Evolutionary conservation across 2,113 vertebrate genomes (phyloP), one percentile per base, ranked within the genome.

Genomic region (Rallus limicola): DNA sequence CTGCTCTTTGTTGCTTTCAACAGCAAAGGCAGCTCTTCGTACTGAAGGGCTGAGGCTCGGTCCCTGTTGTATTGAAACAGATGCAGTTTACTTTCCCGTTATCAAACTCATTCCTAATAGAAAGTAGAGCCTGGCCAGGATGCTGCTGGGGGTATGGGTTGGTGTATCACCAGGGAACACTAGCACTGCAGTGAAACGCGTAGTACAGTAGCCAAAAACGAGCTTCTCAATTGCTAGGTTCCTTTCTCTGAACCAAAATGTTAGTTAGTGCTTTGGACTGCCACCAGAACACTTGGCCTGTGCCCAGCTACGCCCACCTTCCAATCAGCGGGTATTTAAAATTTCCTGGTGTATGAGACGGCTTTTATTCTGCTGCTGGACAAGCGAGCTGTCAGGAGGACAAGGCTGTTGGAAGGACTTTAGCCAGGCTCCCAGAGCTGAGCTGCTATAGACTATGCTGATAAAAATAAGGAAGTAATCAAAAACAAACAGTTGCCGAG

Each of bases 1-100:
- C 83, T 70, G 55, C 74, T 92, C 76, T 95, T 92, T 90, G 67
- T 72, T 92, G 59, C 55, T 69, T 92, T 94, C 92, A 93, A 38
- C 48, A 82, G 85, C 53, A 72, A 82, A 87, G 46, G 79, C 82
- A 87, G 74, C 67, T 90, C 38, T 90, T 86, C 71, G 59, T 82
- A 68, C 29, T 40, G 72, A 70, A 86, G 36, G 63, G 38, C 53
- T 79, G 38, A 78, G 38, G 25, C 58, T 93, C 76, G 36, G 13
- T 64, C 64, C 46, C 50, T 52, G 16, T 60, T 78, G 42, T 48
- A 38, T 4, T 70, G 79, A 77, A 94, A 90, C 78, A 77, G 40
- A 80, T 69, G 63, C 13, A 46, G 64, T 80, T 93, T 82, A n/a
- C 70, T 90, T 68, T 58, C 46, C 77, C 3, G 0, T 77, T 77